Evolutionary conservation across 2,113 vertebrate genomes (phyloP).

Genomic region (Microtus ochrogaster): DNA sequence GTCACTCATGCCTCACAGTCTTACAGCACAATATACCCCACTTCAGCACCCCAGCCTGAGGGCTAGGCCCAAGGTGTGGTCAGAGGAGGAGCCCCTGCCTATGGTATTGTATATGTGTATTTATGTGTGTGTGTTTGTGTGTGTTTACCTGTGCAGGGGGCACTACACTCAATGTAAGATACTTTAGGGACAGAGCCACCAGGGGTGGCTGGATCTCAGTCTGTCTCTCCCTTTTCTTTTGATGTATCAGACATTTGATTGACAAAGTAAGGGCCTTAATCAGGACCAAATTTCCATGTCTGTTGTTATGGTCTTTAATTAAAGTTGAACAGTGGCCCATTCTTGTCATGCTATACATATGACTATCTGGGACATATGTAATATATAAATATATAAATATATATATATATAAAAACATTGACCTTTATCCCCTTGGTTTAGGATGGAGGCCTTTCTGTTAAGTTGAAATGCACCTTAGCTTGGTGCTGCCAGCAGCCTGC

Average conservation of each 20-base stretch:
- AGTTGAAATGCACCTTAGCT: constrained; percentile 71
- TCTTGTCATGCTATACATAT: constrained; percentile 86
- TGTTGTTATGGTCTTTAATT: constrained; percentile 87
- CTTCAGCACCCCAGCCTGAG: constrained; percentile 39
- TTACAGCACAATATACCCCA: constrained; percentile 77
- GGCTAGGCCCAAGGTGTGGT: constrained; percentile 65
- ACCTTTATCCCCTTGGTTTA: constrained; percentile 72
- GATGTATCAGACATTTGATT: constrained; percentile 64
- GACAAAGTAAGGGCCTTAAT: constrained; percentile 83
- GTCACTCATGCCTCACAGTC: constrained; percentile 57
- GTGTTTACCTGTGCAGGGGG: constrained; percentile 68
- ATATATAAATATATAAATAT: constrained; percentile 87
- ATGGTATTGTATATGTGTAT: constrained; percentile 61
- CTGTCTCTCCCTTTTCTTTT: constrained; percentile 64
- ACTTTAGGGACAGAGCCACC: constrained; percentile 64
- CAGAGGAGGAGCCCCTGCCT: constrained; percentile 60
- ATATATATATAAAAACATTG: constrained; percentile 82
- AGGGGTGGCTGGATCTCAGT: constrained; percentile 26
- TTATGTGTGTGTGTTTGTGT: not conserved
- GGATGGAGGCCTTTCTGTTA: constrained; percentile 80
- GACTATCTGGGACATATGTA: constrained; percentile 86
- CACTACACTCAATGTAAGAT: constrained; percentile 46
- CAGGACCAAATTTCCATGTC: constrained; percentile 87
- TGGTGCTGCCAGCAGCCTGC: constrained; percentile 69
- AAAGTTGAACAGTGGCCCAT: constrained; percentile 82